Base-by-base conservation (phyloP, 2,888 invertebrate species). In the Oscheius sp. region DNA sequence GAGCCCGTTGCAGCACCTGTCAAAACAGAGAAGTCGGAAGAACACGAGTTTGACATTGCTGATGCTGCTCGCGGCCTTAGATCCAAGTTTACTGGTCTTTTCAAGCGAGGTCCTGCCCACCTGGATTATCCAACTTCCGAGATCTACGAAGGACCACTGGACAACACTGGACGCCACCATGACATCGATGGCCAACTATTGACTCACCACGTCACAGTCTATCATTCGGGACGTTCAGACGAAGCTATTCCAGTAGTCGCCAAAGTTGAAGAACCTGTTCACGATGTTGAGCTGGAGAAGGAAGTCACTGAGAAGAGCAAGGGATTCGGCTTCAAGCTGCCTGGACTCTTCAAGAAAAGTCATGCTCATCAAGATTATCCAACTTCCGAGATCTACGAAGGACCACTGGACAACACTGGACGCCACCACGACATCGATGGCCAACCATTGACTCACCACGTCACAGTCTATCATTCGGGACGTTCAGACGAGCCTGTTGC, bases 261-360 rank as follows among this genome's bases (percentile, higher is more conserved):
- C 32, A 58, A 58, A 4, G 53, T 76, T 11, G 53, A 53, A 21
- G 21, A 53, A 11, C 53, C 70, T 53, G 63, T 62, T 50, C 57
- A 70, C 4, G 55, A 58, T 11, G 75, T 11, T n/a, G 53, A 53
- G 21, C 13, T 11, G 2, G 53, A 53, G 53, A n/a, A n/a, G 75
- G 75, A 59, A 78, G 53, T 71, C 57, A 74, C 42, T 7, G 76
- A 79, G 70, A 57, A 76, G 60, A 75, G 33, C 7, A 29, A n/a
- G n/a, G 79, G 80, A 60, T 65, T 80, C 65, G 82, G 65, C 29
- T 37, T 42, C 79, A 78, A 80, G 73, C 62, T 80, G 63, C 73
- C 78, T 57, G 79, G 81, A 63, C 72, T 81, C 35, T 81, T 81
- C 79, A 81, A 80, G 72, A 75, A 75, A 58, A 71, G 79, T 11